phyloP scores from a whole-genome alignment of 2,888 invertebrate species.

The Drosophila maculinotata region DNA sequence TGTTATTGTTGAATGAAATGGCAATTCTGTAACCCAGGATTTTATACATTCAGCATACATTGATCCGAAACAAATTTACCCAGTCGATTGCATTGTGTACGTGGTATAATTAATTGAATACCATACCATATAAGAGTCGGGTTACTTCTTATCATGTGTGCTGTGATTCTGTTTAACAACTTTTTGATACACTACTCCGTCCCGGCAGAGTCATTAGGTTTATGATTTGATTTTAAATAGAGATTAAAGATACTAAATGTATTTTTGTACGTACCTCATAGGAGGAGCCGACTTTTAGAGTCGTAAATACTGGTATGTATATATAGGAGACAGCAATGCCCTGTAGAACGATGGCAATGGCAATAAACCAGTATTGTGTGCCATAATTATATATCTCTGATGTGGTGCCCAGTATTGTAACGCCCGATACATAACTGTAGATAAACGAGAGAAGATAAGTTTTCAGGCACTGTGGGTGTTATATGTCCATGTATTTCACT shows the following conservation, averaged over 20 bases:
- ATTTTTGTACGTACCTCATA: conserved; percentile 89
- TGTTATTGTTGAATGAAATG: neutral
- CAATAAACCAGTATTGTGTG: conserved; percentile 92
- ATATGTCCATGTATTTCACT: conserved; percentile 13
- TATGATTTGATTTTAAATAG: conserved; percentile 14
- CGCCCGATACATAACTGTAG: conserved; percentile 93
- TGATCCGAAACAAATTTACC: conserved; percentile 12
- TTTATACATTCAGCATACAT: neutral
- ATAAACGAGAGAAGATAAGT: conserved; percentile 51
- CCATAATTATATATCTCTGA: conserved; percentile 95
- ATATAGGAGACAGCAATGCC: conserved; percentile 89
- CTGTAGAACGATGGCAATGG: conserved; percentile 89
- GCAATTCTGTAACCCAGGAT: no score
- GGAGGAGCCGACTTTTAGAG: conserved; percentile 91
- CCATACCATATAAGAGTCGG: conserved; percentile 11
- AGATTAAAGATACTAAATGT: no score
- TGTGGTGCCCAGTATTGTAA: conserved; percentile 94
- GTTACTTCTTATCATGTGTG: conserved; percentile 35
- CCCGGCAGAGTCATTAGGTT: conserved; percentile 26
- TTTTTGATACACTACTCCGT: conserved; percentile 10
- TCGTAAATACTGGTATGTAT: conserved; percentile 93
- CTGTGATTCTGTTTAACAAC: conserved; percentile 37
- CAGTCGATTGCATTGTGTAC: neutral
- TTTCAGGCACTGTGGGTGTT: neutral
- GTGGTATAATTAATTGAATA: conserved; percentile 27